Conservation (phyloP, 1,140 invertebrate genomes). For the Brachionus rubens region DNA sequence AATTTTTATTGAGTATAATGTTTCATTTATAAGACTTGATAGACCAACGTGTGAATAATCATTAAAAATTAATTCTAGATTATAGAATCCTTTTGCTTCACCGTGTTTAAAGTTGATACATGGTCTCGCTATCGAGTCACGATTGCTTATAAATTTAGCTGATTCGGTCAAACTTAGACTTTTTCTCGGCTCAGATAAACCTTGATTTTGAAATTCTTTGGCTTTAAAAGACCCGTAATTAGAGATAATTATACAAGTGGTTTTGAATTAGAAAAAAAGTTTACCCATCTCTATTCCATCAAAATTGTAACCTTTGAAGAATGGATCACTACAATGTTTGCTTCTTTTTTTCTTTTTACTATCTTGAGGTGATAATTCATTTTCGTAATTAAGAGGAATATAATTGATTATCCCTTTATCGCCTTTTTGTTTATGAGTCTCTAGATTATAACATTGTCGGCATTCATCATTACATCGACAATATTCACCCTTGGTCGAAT, state of each 20-base stretch:
- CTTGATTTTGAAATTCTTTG: conserved; percentile 4
- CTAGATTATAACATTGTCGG: neutral
- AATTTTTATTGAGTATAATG: neutral
- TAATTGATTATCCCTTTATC: neutral
- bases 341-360: neutral
- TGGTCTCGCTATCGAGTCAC: neutral
- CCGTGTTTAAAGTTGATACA: conserved; percentile 12
- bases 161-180: neutral
- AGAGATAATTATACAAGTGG: too few relatives aligned
- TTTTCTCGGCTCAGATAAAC: neutral
- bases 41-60: neutral
- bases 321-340: neutral
- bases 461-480: neutral
- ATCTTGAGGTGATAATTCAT: neutral
- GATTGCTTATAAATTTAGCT: neutral
- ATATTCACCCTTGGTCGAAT: neutral
- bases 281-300: neutral
- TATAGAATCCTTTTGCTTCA: neutral
- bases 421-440: neutral
- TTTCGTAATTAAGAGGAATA: conserved; percentile 1
- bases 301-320: neutral
- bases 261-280: too few relatives aligned
- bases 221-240: conserved; percentile 9
- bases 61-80: neutral
- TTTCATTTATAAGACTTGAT: neutral